Base-by-base conservation (phyloP, 2,888 invertebrate species). In the Lissonota sp. region DNA sequence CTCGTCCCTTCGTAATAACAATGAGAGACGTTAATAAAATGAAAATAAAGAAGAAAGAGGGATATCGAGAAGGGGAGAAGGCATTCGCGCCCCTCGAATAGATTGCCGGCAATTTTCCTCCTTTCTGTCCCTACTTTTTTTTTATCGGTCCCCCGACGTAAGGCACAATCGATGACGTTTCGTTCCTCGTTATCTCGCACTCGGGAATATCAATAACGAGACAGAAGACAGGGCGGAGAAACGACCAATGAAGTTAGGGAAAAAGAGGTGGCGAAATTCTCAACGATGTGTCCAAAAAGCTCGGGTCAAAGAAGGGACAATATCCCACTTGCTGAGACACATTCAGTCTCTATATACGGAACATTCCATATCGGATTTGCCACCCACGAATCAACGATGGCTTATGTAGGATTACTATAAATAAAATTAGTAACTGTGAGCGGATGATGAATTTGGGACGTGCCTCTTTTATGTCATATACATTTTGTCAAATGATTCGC, bases 131-230 rank as follows among this genome's bases (percentile, higher is more conserved):
- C 10, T 44, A 26, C 26, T 26, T 26, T 26, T 26, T 26, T 26
- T 26, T 26, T 26, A 26, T 58, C 26, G 51, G 49, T 51, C 51
- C 71, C 10, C 49, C n/a, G 10, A 5, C 44, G 37, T 39, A 26
- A 26, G 26, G 3, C 26, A 26, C 49, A 60, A 16, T 53, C 71
- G 51, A 66, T 71, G 71, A 57, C 42, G 44, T 14, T 37, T 14
- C 26, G 58, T 26, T 55, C 71, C 57, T 80, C 72, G 76, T 76
- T 53, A 69, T 67, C 75, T 76, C 69, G 37, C 8, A 51, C 53
- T 63, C 51, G 39, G n/a, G 37, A 40, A 55, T 53, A 49, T 51
- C 57, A 66, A 69, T 67, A 63, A 57, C 57, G 67, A 76, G 53
- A 72, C 51, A 10, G n/a, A 40, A 12, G 40, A 55, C n/a, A 6